Percentiles rank a stretch among this genome's conserved stretches.
Conservation (phyloP, 2,888 invertebrate species). For the Acleris sparsana region DNA sequence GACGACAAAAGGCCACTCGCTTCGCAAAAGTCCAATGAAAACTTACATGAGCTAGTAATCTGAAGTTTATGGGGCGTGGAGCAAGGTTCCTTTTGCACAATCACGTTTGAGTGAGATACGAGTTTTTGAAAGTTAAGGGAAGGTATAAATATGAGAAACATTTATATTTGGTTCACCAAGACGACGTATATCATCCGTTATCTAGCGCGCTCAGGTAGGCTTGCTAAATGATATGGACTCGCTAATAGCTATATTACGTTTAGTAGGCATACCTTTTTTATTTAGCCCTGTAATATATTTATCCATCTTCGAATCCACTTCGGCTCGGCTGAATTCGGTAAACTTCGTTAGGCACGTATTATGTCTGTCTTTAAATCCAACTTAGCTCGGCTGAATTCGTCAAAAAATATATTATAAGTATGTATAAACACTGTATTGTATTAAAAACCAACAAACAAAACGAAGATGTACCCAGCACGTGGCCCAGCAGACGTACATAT, state of each 20-base stretch:
- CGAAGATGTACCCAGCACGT: no score
- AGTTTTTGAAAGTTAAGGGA: background rate
- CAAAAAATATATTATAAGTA: no score
- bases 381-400: no score
- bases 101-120: background rate
- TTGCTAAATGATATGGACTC: constrained; percentile 24
- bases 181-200: constrained; percentile 18
- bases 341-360: no score
- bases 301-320: no score
- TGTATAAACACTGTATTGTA: no score
- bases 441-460: no score
- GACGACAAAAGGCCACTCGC: constrained; percentile 11
- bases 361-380: no score
- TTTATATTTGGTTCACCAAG: constrained; percentile 24
- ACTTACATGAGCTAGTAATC: background rate
- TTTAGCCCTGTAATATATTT: background rate
- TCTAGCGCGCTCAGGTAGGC: constrained; percentile 11
- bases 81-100: background rate
- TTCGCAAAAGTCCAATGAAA: background rate
- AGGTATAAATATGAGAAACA: constrained; percentile 19
- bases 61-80: background rate
- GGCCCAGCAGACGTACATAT: no score
- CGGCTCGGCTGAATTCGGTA: no score
- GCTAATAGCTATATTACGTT: constrained; percentile 10
- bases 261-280: background rate